A percentile compares a stretch with the other conserved stretches of the same genome.
These are phyloP conservation scores for Cynopterus sphinx DNA, from an alignment of 2,797 vertebrate genomes.

Conservation along the genomic window DNA sequence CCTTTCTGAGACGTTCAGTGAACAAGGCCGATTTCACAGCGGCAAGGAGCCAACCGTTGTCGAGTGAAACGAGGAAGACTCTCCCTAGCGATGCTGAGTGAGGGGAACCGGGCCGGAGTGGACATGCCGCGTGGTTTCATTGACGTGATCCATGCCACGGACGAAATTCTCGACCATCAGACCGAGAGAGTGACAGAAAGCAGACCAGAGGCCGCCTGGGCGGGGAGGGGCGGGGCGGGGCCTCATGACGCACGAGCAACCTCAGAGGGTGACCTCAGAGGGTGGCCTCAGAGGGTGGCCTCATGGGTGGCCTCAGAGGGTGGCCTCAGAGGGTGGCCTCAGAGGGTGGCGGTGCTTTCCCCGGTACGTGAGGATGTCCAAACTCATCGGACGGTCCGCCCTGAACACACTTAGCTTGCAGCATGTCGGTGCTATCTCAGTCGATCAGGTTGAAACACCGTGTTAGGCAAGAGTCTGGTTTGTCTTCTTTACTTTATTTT, in stretches of 20 bases:
- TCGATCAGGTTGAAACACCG: not conserved
- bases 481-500: not conserved
- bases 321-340: not conserved
- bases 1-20: not conserved
- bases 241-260: not conserved
- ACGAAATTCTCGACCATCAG: not conserved
- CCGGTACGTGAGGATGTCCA: too few relatives aligned
- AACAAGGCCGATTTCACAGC: not conserved
- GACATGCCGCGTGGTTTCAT: too few relatives aligned
- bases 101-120: not conserved
- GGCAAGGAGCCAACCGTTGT: not conserved
- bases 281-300: not conserved
- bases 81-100: not conserved
- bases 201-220: not conserved
- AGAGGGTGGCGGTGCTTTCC: not conserved
- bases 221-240: not conserved
- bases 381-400: not conserved
- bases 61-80: rapidly evolving
- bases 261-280: not conserved
- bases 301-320: not conserved
- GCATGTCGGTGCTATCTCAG: too few relatives aligned
- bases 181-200: not conserved
- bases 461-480: not conserved
- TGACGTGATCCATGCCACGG: not conserved
- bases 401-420: not conserved